Percentiles rank a stretch among this genome's conserved stretches.
Evolutionary conservation across 37 sponge, comb jelly and placozoan species (phyloP).

Genomic region (Cliona cf. orientalis): DNA sequence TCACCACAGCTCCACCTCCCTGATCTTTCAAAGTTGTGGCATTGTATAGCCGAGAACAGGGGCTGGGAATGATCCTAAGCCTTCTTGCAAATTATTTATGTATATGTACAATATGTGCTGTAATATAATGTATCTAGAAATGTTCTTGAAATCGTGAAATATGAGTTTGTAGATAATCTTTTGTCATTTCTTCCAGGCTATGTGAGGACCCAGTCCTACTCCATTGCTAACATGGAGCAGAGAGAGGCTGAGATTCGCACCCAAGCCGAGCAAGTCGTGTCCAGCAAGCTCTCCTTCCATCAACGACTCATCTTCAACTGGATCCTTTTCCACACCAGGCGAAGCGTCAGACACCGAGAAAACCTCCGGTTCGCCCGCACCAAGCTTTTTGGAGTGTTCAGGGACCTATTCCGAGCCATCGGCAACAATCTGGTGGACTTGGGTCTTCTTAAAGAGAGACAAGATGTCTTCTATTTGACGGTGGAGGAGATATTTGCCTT

Average conservation of each 20-base stretch:
- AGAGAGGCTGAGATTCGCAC: slow-evolving; percentile 63
- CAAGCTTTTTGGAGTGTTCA: slow-evolving; percentile 80
- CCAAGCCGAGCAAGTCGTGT: slow-evolving; percentile 59
- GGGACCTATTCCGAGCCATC: slow-evolving; percentile 77
- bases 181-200: slow-evolving; percentile 61
- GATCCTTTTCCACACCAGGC: slow-evolving; percentile 79
- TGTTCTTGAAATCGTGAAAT: too few relatives aligned
- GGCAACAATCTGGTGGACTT: slow-evolving; percentile 67
- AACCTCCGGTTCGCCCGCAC: slow-evolving; percentile 86
- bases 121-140: too few relatives aligned
- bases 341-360: slow-evolving; percentile 83
- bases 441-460: slow-evolving; percentile 52
- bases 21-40: too few relatives aligned
- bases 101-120: too few relatives aligned
- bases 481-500: slow-evolving; percentile 75
- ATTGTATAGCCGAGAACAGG: too few relatives aligned
- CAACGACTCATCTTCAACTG: slow-evolving; percentile 77
- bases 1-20: too few relatives aligned
- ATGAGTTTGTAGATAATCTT: too few relatives aligned
- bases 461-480: slow-evolving; percentile 93
- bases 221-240: slow-evolving; percentile 75
- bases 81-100: too few relatives aligned
- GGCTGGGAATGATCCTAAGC: too few relatives aligned
- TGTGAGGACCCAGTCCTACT: slow-evolving; percentile 73
- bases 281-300: slow-evolving; percentile 21